Evolutionary conservation across 2,888 invertebrate species (phyloP).

Genomic region (Melinaea marsaeus): DNA sequence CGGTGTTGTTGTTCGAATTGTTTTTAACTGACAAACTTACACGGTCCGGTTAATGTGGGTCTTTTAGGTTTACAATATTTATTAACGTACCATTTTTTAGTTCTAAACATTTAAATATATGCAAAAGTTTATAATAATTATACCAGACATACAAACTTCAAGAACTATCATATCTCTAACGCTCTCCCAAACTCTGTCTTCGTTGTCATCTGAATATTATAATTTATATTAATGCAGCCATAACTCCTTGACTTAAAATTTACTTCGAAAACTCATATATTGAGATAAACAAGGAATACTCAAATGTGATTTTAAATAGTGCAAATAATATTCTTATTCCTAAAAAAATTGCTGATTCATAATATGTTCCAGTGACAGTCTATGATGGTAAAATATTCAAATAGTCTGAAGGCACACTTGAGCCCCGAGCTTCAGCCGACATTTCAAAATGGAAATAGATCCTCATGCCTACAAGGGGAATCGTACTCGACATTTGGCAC

Average conservation of each 20-base stretch:
- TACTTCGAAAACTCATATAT: background rate
- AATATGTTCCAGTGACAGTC: conserved; percentile 54
- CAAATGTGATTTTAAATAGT: background rate
- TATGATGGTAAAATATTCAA: conserved; percentile 68
- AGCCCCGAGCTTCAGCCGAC: conserved; percentile 60
- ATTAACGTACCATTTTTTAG: no score
- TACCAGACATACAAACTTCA: conserved; percentile 10
- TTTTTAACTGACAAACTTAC: conserved; percentile 60
- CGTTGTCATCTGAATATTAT: background rate
- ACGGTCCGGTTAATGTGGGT: conserved; percentile 43
- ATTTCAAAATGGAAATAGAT: conserved; percentile 70
- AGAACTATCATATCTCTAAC: background rate
- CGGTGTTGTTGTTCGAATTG: conserved; percentile 58
- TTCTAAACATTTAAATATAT: no score
- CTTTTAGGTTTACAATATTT: background rate
- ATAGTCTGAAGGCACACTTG: conserved; percentile 69
- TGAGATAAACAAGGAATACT: conserved; percentile 3
- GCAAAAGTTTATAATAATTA: conserved; percentile 26
- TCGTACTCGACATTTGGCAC: conserved; percentile 65
- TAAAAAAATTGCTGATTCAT: conserved; percentile 51
- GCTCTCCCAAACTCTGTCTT: background rate
- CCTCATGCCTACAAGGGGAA: conserved; percentile 62
- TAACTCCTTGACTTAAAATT: background rate
- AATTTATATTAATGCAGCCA: background rate
- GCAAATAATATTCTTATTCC: conserved; percentile 5